Percentiles rank a stretch among this genome's conserved stretches.
Evolutionary conservation across 2,888 invertebrate genomes (phyloP).

Genomic region (Drosophila parthenogenetica): DNA sequence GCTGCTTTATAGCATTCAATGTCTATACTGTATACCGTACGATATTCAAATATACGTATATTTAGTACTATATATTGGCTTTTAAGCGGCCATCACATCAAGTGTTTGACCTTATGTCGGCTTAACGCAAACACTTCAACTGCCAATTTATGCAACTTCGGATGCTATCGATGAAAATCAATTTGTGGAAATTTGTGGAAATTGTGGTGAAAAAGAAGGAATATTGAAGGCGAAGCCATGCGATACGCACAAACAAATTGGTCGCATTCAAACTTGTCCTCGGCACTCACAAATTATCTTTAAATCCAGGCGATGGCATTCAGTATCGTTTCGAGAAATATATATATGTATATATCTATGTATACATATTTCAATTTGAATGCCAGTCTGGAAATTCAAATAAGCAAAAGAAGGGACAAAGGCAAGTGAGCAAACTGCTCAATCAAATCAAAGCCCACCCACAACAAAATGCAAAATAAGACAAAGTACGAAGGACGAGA

Average conservation of each 20-base stretch:
- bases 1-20: slow-evolving; percentile 36
- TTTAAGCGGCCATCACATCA: slow-evolving; percentile 49
- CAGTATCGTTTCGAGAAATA: slow-evolving; percentile 16
- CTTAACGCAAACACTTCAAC: slow-evolving; percentile 50
- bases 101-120: slow-evolving; percentile 55
- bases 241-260: slow-evolving; percentile 55
- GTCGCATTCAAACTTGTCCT: slow-evolving; percentile 38
- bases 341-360: neutral
- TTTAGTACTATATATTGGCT: slow-evolving; percentile 50
- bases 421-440: slow-evolving; percentile 56
- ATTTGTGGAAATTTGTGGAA: slow-evolving; percentile 63
- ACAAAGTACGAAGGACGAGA: slow-evolving; percentile 50
- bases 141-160: slow-evolving; percentile 64
- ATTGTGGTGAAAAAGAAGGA: slow-evolving; percentile 25
- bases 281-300: slow-evolving; percentile 55
- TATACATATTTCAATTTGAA: slow-evolving; percentile 50
- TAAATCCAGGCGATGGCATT: slow-evolving; percentile 43
- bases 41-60: neutral
- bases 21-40: slow-evolving; percentile 9
- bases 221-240: slow-evolving; percentile 11
- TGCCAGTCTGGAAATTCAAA: slow-evolving; percentile 58
- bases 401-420: slow-evolving; percentile 54
- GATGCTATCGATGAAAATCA: slow-evolving; percentile 69
- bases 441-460: slow-evolving; percentile 70
- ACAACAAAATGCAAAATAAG: slow-evolving; percentile 66